Evolutionary conservation across 2,888 invertebrate species (phyloP).

Genomic region (Stenoptilia bipunctidactyla): DNA sequence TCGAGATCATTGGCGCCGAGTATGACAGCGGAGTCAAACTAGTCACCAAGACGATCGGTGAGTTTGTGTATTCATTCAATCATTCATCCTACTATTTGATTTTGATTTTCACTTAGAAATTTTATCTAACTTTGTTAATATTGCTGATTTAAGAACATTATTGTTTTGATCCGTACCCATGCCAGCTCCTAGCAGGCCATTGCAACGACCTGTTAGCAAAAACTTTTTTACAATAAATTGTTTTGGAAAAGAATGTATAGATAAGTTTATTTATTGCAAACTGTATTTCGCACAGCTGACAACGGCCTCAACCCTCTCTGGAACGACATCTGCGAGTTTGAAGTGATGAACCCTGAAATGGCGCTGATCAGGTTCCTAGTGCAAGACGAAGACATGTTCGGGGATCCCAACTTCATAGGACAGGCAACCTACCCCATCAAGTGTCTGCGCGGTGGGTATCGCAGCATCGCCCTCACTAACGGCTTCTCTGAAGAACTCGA

Average conservation of each 20-base stretch:
- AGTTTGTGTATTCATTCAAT: too few species aligned
- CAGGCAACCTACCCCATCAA: constrained; percentile 93
- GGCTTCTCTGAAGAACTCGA: constrained; percentile 93
- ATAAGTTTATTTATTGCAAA: too few species aligned
- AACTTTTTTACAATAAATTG: too few species aligned
- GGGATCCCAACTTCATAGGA: constrained; percentile 95
- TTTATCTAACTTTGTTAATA: too few species aligned
- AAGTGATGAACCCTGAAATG: constrained; percentile 83
- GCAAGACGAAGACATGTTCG: constrained; percentile 97
- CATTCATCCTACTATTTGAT: too few species aligned
- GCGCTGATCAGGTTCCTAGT: constrained; percentile 90
- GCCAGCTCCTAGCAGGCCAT: too few species aligned
- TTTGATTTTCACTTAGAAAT: too few species aligned
- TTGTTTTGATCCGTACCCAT: too few species aligned
- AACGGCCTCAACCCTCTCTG: constrained; percentile 95
- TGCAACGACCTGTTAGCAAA: too few species aligned
- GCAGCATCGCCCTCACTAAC: constrained; percentile 92
- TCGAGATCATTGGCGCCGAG: constrained; percentile 90
- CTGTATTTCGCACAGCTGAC: constrained; percentile 79
- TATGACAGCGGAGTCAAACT: constrained; percentile 88
- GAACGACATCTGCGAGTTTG: constrained; percentile 90
- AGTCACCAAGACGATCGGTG: constrained; percentile 87
- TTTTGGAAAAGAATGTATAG: too few species aligned
- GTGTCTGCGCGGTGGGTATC: constrained; percentile 86
- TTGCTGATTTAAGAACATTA: too few species aligned